Evolutionary conservation across 2,888 invertebrate species (phyloP).

Genomic region (Troides oblongomaculatus): DNA sequence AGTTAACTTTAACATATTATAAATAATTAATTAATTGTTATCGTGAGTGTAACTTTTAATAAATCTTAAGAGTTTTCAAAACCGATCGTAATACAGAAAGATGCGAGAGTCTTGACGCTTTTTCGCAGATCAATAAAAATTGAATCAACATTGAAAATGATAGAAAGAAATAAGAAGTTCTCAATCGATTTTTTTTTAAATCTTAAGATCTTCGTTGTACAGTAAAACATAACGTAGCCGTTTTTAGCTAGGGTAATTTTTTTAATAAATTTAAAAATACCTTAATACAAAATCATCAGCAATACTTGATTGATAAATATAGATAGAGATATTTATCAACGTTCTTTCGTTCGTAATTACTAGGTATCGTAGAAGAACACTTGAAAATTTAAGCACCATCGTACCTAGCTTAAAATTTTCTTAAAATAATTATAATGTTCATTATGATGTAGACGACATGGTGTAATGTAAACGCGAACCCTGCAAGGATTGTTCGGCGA

Average conservation of each 20-base stretch:
- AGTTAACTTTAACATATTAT: slow-evolving; percentile 70
- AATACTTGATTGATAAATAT: slow-evolving; percentile 48
- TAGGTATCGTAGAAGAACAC: slow-evolving; percentile 49
- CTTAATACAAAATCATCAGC: slow-evolving; percentile 54
- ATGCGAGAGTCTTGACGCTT: slow-evolving; percentile 57
- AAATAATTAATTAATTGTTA: slow-evolving; percentile 74
- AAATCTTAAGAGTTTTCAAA: slow-evolving; percentile 68
- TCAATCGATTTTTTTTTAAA: slow-evolving; percentile 50
- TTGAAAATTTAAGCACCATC: slow-evolving; percentile 69
- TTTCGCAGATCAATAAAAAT: slow-evolving; percentile 43
- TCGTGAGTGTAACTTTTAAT: slow-evolving; percentile 77
- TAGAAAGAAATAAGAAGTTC: slow-evolving; percentile 53
- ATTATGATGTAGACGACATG: slow-evolving; percentile 34
- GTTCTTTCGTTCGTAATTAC: slow-evolving; percentile 59
- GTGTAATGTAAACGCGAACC: slow-evolving; percentile 31
- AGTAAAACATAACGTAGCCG: slow-evolving; percentile 73
- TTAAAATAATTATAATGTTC: slow-evolving; percentile 48
- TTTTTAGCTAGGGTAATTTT: slow-evolving; percentile 77
- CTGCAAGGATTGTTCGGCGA: slow-evolving; percentile 37
- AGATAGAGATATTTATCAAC: slow-evolving; percentile 51
- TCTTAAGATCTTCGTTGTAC: slow-evolving; percentile 74
- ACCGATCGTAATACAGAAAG: slow-evolving; percentile 55
- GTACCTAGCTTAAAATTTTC: slow-evolving; percentile 58
- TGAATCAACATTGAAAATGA: slow-evolving; percentile 32
- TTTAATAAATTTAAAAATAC: slow-evolving; percentile 71